These are phyloP conservation scores for Cyanoderma ruficeps DNA, from an alignment of 2,113 vertebrate species.

Conservation along the genomic window DNA sequence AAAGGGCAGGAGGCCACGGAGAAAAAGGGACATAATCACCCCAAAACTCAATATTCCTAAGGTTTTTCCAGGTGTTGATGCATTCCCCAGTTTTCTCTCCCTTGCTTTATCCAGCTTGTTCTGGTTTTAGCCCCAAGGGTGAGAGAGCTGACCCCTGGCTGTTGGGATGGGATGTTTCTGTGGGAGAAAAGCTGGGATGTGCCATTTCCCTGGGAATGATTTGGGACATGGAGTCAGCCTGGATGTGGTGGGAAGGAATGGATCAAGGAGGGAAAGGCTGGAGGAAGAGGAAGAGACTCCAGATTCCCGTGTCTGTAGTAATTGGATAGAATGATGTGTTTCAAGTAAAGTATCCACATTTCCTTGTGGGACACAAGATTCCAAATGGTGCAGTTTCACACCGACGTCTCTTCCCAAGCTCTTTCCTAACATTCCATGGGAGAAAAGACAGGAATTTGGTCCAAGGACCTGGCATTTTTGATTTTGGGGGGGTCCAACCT, in stretches of 20 bases:
- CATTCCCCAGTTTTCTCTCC: neutral
- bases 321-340: neutral
- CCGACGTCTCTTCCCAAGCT: neutral
- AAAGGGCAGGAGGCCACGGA: conserved; percentile 62
- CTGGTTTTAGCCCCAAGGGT: neutral
- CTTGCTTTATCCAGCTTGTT: neutral
- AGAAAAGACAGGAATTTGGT: neutral
- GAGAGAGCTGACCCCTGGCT: fast-evolving
- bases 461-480: neutral
- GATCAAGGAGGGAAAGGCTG: neutral
- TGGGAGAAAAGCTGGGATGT: neutral
- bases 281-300: neutral
- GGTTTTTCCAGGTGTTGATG: neutral
- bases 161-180: fast-evolving
- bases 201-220: neutral
- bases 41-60: fast-evolving
- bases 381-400: neutral
- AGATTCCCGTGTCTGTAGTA: neutral
- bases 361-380: neutral
- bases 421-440: neutral
- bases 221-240: neutral
- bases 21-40: conserved; percentile 9
- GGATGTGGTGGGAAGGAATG: neutral
- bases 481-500: neutral
- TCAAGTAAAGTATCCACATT: neutral